Evolutionary conservation across 2,797 vertebrate species (phyloP).

Genomic region (Enteromius trimaculatus): DNA sequence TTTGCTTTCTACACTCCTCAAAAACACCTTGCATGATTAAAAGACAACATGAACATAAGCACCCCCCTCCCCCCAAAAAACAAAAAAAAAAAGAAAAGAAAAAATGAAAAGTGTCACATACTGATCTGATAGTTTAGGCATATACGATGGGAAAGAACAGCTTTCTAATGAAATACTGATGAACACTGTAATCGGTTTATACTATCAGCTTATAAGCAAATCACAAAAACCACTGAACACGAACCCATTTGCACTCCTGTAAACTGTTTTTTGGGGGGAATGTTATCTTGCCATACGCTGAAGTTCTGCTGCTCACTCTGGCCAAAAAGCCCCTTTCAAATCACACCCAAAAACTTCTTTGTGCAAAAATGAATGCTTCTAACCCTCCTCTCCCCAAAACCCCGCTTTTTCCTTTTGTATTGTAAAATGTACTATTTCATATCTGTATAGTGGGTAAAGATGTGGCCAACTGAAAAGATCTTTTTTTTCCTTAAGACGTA

Average conservation of each 20-base stretch:
- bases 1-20: conserved; percentile 62
- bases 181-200: conserved; percentile 64
- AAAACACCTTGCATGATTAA: conserved; percentile 76
- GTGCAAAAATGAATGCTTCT: conserved; percentile 81
- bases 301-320: conserved; percentile 69
- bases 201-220: conserved; percentile 72
- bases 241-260: conserved; percentile 81
- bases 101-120: conserved; percentile 62
- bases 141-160: conserved; percentile 50
- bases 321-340: conserved; percentile 61
- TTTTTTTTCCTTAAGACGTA: conserved; percentile 79
- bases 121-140: conserved; percentile 51
- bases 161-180: conserved; percentile 58
- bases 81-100: background rate
- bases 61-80: conserved; percentile 42
- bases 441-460: conserved; percentile 85
- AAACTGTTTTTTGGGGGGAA: conserved; percentile 61
- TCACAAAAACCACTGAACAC: conserved; percentile 74
- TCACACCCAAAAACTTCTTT: conserved; percentile 70
- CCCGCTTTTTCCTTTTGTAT: conserved; percentile 80
- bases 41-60: conserved; percentile 66
- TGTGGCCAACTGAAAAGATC: conserved; percentile 77
- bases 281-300: conserved; percentile 73
- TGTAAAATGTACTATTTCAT: conserved; percentile 86
- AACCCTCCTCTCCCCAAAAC: conserved; percentile 56